These are phyloP conservation scores for Neodiprion virginianus DNA, from an alignment of 1,140 invertebrate species.

Conservation along the genomic window DNA sequence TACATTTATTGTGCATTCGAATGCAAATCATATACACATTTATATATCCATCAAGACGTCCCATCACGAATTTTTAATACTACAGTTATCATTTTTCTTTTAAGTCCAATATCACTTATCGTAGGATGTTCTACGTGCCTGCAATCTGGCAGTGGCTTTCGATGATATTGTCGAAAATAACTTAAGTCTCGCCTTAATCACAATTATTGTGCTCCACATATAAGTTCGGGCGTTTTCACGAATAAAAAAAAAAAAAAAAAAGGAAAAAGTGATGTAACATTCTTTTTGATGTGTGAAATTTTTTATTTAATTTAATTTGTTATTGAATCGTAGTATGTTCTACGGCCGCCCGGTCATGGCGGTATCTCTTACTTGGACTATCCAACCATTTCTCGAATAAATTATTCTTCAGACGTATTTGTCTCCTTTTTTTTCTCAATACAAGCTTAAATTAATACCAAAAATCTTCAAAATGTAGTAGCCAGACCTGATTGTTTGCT, in stretches of 20 bases:
- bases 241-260: background rate
- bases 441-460: background rate
- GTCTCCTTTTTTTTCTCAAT: background rate
- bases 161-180: background rate
- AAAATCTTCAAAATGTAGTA: too few relatives aligned
- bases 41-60: too few relatives aligned
- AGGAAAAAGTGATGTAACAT: background rate
- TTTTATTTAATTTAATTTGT: conserved; percentile 3
- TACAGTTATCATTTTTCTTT: background rate
- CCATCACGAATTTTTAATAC: too few relatives aligned
- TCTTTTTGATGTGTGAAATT: background rate
- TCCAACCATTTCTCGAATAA: conserved; percentile 2
- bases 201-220: background rate
- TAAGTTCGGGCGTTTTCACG: background rate
- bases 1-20: background rate
- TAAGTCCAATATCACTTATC: background rate
- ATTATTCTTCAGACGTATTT: background rate
- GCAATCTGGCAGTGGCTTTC: background rate
- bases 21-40: background rate
- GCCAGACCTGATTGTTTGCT: too few relatives aligned
- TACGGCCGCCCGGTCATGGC: conserved; percentile 2
- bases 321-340: conserved; percentile 2
- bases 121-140: conserved; percentile 4
- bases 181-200: conserved; percentile 1
- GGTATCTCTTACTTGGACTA: background rate